Evolutionary conservation across 1,140 invertebrate genomes (phyloP), one percentile per base, ranked within the genome.

Genomic region (Brachionus paranguensis): DNA sequence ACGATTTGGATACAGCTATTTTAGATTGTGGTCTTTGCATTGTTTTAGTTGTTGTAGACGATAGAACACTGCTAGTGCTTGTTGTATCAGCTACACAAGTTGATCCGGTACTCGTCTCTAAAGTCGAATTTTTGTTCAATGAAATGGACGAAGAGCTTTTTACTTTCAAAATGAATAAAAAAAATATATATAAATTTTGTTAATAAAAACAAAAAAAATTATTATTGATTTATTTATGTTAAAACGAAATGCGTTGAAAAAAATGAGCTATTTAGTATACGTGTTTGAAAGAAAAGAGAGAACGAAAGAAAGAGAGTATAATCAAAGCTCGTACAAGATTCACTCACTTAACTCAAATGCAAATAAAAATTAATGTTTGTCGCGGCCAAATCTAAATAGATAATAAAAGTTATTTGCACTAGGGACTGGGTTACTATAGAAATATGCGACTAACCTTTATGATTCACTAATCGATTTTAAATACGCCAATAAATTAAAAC

Each of bases 201-300:
- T 60, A 20, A 20, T 60, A 20, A 20, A 12, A 60, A 50, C n/a
- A 76, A 50, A 29, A 27, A 76, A 17, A 43, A 50, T 37, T 50
- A 50, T 76, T 76, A 76, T 76, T 76, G 41, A 76, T 76, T 50
- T 74, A 20, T 74, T 74, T 76, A 50, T 76, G 72, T 76, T 76
- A 50, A 76, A 33, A 24, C 3, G 10, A 76, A 60, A 60, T 60
- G 53, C 53, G 53, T 60, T 60, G 3, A 60, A 60, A 20, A n/a
- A 60, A 27, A 20, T 20, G 17, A 60, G 17, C 53, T 37, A 37
- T 70, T 33, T 70, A 70, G 65, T 37, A 70, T 70, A 37, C 17
- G 65, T 1, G n/a, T 7, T 33, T 10, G 5, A 29, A 17, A 50
- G 20, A 45, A 24, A 45, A 41, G 17, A 41, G 24, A 27, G 11